Base-by-base conservation (phyloP, 1,140 invertebrate genomes). In the Zaprionus kolodkinae region DNA sequence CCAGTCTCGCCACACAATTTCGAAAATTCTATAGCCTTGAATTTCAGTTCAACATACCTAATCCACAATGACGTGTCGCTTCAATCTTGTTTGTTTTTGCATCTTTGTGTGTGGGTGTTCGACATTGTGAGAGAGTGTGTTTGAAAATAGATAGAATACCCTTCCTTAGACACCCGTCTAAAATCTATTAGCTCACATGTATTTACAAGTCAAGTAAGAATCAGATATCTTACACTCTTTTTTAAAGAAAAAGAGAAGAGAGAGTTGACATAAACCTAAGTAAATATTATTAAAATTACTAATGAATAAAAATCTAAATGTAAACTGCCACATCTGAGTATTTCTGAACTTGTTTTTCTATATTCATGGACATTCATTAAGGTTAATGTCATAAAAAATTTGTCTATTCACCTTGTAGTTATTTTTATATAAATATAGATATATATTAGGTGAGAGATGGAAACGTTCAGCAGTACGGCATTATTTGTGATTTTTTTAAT, bases 381-480 rank as follows among this genome's bases (percentile, higher is more conserved):
- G 83, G 83, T 86, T 75, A 87, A 84, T 89, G 84, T 78, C 78
- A 85, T 72, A 69, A 78, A 87, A 62, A 78, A 81, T 68, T 78
- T 68, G 57, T 40, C 70, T 72, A 69, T 73, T 73, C 59, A 35
- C 62, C 64, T 71, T 79, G 62, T 50, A 62, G 65, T 72, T 86
- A 81, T 83, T 87, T 81, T 63, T 81, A 72, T 78, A 48, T 65
- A 11, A 30, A 71, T 30, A 56, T 27, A 67, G 40, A 55, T 72
- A 25, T 61, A 43, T 72, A 27, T 27, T 40, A 11, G 3, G 33
- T 50, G 12, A 54, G 3, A 54, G n/a, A 13, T 63, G 61, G 45
- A 36, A 7, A 2, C 48, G 33, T 64, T 64, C 33, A 64, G 48
- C 48, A 27, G 45, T 12, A 25, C 4, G n/a, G 6, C n/a, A 45